These are phyloP conservation scores for Macquaria ambigua DNA, from an alignment of 2,113 vertebrate genomes.

Conservation along the genomic window DNA sequence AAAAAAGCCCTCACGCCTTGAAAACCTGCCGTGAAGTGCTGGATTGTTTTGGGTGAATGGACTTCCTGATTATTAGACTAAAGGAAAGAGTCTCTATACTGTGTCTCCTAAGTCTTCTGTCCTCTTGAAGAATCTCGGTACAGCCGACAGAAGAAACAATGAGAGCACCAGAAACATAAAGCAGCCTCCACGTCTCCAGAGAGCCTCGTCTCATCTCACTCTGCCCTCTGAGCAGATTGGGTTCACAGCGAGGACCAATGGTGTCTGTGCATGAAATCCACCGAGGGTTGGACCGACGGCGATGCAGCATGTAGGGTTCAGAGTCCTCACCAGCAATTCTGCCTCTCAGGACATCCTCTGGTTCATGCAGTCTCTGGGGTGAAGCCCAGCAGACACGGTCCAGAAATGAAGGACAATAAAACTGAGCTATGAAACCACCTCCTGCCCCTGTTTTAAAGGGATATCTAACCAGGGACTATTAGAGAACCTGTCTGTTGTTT, in stretches of 20 bases:
- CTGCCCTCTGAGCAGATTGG: constrained; percentile 53
- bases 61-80: neutral
- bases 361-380: constrained; percentile 18
- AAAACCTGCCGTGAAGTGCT: neutral
- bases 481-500: neutral
- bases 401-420: constrained; percentile 32
- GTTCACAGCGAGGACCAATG: constrained; percentile 24
- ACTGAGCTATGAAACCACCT: neutral
- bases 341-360: constrained; percentile 2
- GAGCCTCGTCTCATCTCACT: constrained; percentile 31
- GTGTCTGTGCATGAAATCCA: constrained; percentile 19
- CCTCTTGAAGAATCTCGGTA: neutral
- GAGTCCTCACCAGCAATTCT: constrained; percentile 20
- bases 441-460: neutral
- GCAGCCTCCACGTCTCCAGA: constrained; percentile 3
- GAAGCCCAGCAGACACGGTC: neutral
- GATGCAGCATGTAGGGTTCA: neutral
- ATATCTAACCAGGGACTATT: neutral
- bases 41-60: neutral
- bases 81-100: neutral
- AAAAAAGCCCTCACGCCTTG: neutral
- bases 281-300: constrained; percentile 1
- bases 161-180: neutral
- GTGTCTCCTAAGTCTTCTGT: neutral
- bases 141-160: neutral